Evolutionary conservation across 2,797 vertebrate species (phyloP).

Genomic region (Semotilus atromaculatus): DNA sequence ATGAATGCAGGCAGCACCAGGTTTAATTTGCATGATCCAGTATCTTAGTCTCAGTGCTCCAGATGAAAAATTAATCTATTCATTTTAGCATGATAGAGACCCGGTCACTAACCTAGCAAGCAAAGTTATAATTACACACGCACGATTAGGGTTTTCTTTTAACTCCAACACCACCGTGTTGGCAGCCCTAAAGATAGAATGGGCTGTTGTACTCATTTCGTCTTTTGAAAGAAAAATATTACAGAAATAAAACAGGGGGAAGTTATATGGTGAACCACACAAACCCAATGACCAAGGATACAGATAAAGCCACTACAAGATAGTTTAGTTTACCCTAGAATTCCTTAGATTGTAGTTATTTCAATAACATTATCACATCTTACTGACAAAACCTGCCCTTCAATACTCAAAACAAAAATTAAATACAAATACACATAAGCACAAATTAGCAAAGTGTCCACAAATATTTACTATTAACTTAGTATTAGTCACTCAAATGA

Average conservation of each 20-base stretch:
- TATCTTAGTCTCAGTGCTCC: not conserved
- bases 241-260: conserved; percentile 1
- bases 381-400: not conserved
- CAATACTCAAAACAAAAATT: too few relatives aligned
- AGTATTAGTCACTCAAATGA: not conserved
- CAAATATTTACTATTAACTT: not conserved
- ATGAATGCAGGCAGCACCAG: not conserved
- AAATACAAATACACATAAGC: not conserved
- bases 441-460: not conserved
- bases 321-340: not conserved
- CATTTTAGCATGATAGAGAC: not conserved
- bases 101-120: not conserved
- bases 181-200: not conserved
- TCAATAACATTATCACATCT: too few relatives aligned
- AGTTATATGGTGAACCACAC: not conserved
- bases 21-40: conserved; percentile 1
- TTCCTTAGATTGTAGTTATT: not conserved
- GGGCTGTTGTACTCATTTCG: not conserved
- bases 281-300: not conserved
- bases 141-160: not conserved
- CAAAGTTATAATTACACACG: not conserved
- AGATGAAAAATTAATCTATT: not conserved
- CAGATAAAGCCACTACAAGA: not conserved
- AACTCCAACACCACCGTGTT: not conserved
- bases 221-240: not conserved